Conservation (phyloP, 2,797 vertebrate genomes). For the Sternotherus odoratus region DNA sequence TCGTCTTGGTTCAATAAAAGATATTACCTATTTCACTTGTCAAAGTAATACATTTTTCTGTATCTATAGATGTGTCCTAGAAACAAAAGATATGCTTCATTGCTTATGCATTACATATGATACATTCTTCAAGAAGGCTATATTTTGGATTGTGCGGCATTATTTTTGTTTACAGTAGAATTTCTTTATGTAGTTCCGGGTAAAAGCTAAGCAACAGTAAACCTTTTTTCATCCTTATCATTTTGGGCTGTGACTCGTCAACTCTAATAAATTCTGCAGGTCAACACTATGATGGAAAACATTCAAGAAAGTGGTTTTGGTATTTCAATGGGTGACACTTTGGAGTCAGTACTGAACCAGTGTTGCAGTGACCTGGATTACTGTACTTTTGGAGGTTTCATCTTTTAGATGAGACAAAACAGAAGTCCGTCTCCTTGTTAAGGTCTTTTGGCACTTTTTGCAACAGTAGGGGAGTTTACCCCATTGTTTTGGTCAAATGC, state of each 20-base stretch:
- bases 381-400: background rate
- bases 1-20: too few species aligned
- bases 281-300: background rate
- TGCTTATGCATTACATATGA: too few species aligned
- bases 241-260: background rate
- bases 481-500: background rate
- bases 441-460: background rate
- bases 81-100: background rate
- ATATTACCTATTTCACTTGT: too few species aligned
- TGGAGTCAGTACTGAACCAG: background rate
- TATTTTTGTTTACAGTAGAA: background rate
- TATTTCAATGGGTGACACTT: background rate
- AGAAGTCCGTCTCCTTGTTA: background rate
- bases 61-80: background rate
- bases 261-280: background rate
- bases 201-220: background rate
- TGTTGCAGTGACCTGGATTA: background rate
- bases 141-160: background rate
- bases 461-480: background rate
- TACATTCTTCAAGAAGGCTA: too few species aligned
- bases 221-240: background rate
- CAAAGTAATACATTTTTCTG: background rate
- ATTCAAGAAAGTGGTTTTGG: background rate
- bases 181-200: background rate
- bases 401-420: background rate